Evolutionary conservation across 2,888 invertebrate species (phyloP), one percentile per base, ranked within the genome.

Genomic region (Brachylomia viminalis): DNA sequence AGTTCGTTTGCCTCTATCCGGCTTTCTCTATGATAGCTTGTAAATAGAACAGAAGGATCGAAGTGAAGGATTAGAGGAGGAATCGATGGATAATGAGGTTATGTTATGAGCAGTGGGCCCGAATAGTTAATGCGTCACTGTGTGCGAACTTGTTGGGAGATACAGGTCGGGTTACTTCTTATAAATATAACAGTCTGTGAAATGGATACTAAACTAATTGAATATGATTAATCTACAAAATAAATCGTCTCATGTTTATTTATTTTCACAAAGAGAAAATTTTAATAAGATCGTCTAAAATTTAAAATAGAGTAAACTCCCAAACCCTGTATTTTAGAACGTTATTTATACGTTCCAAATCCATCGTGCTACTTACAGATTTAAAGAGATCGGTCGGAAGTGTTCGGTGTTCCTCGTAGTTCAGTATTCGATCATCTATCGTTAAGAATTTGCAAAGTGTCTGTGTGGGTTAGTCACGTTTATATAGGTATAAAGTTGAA

Each of bases 31-130:
- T 62, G 77, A 80, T 84, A 81, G 73, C 76, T 78, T 83, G 87
- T 89, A 90, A 90, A 89, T 90, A 85, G 89, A 90, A 88, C 88
- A 85, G 85, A 83, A 87, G 87, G 88, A 86, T 79, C 80, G 70
- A 72, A 45, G 54, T 80, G 79, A 86, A 83, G 91, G 92, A 91
- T 92, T 92, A 89, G 85, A 86, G 88, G 83, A 89, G 91, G 92
- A 94, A 94, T 94, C 94, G 93, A 94, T 94, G 94, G 92, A 91
- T 92, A 93, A 93, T 86, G 93, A 94, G 95, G 93, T 94, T 93
- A 92, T 91, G 93, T 94, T 93, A 92, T 91, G 90, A 91, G 86
- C 90, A 88, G 91, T 92, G 91, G 90, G 91, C 91, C 90, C 88
- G 89, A 89, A 91, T 77, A 77, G 75, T 58, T 74, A 70, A 68